Conservation (phyloP, 2,113 vertebrate species). For the Upupa epops region DNA sequence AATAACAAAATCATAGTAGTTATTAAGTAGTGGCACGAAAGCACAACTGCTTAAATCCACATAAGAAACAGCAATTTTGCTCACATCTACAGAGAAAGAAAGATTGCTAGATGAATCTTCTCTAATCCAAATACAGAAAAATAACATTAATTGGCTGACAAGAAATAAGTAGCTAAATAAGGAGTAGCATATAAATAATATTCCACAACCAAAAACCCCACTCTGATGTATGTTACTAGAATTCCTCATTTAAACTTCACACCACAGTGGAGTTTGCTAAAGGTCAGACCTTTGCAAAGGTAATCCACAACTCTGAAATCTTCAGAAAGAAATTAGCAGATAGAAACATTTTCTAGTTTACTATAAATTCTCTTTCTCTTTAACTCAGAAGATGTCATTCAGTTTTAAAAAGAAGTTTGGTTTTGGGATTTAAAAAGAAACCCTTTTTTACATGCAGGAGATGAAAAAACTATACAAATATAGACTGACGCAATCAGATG, state of each 20-base stretch:
- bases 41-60: slow-evolving; percentile 30
- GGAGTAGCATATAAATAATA: not conserved
- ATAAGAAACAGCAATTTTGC: slow-evolving; percentile 24
- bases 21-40: not conserved
- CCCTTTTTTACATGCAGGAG: not conserved
- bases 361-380: not conserved
- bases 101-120: not conserved
- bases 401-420: not conserved
- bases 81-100: not conserved
- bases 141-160: not conserved
- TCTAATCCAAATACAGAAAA: slow-evolving; percentile 41
- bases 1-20: not conserved
- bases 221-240: not conserved
- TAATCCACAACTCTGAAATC: not conserved
- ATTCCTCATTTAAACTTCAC: not conserved
- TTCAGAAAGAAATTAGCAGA: not conserved
- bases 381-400: not conserved
- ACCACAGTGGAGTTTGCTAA: not conserved
- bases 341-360: not conserved
- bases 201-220: not conserved
- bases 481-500: not conserved
- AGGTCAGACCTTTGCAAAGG: not conserved
- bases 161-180: slow-evolving; percentile 26
- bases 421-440: not conserved
- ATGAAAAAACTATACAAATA: not conserved